A percentile compares a stretch with the other conserved stretches of the same genome.
Conservation (phyloP, 1,140 invertebrate species). For the Hesperophylax magnus region DNA sequence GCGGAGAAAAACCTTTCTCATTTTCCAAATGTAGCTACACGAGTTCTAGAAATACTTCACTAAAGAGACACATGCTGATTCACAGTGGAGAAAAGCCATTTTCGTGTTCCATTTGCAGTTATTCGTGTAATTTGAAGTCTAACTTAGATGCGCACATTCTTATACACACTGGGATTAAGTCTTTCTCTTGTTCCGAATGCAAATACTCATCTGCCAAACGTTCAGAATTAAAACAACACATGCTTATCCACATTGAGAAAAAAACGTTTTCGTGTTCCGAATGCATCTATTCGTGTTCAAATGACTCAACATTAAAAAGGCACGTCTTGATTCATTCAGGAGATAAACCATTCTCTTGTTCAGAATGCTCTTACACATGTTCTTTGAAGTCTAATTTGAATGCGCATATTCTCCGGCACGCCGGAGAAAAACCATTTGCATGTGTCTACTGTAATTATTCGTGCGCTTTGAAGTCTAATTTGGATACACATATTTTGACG, state of each 20-base stretch:
- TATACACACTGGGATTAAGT: background rate
- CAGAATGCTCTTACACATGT: background rate
- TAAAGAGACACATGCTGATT: too few species aligned
- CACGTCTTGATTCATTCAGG: too few species aligned
- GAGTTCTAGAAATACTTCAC: too few species aligned
- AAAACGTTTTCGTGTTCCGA: too few species aligned
- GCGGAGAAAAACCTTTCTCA: background rate
- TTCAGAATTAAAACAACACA: too few species aligned
- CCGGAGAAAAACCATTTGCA: constrained; percentile 1
- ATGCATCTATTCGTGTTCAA: too few species aligned
- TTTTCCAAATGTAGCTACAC: background rate
- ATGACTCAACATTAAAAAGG: too few species aligned
- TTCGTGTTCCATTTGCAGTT: background rate
- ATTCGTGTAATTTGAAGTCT: background rate
- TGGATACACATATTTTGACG: background rate
- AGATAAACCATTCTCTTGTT: background rate
- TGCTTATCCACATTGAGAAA: too few species aligned
- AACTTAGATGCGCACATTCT: background rate
- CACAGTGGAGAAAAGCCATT: too few species aligned
- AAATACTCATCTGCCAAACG: background rate
- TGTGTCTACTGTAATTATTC: background rate
- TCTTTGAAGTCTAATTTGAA: background rate
- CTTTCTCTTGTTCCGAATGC: background rate
- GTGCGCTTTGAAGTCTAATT: too few species aligned
- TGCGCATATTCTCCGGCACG: background rate